Evolutionary conservation across 2,113 vertebrate genomes (phyloP), one percentile per base, ranked within the genome.

Genomic region (Falco punctatus): DNA sequence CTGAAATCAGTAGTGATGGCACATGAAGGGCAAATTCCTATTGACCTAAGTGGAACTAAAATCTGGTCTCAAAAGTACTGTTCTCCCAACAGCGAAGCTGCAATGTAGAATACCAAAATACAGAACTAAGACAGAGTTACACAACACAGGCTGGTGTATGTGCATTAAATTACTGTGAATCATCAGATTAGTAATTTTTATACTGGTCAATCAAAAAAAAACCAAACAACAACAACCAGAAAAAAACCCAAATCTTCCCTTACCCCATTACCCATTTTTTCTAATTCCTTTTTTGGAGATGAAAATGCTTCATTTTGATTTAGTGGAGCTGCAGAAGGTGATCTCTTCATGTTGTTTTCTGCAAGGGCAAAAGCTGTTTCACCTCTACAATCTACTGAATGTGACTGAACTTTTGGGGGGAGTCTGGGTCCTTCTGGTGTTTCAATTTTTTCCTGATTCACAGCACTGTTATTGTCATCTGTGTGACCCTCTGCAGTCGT

Each of bases 211-310:
- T n/a, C 44, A 2, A 78, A 72, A 71, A 59, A 46, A 51, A 32
- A 23, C 14, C 6, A 23, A 42, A 12, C n/a, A 42, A 42, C 42
- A 42, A 42, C 11, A 42, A 42, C 11, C 11, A 42, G 14, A 42
- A 42, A 42, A 13, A 42, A 42, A 14, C 42, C 42, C 42, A 11
- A 28, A 28, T 22, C 54, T 44, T 67, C 42, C 46, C 97, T 93
- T 98, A 98, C 98, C 97, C 95, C 96, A 78, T 89, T 95, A 86
- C 71, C 44, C 81, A 86, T 46, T 84, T 97, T 97, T 94, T 93
- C 94, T 11, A 92, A 44, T 85, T 86, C 92, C 33, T 78, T 93
- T 92, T 90, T 86, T 65, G 89, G 23, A 94, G 91, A 71, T 15
- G 73, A 72, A 85, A 71, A 64, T 24, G 51, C 44, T 81, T 59